These are phyloP conservation scores for Cepaea nemoralis DNA, from an alignment of 1,140 invertebrate genomes.

Conservation along the genomic window DNA sequence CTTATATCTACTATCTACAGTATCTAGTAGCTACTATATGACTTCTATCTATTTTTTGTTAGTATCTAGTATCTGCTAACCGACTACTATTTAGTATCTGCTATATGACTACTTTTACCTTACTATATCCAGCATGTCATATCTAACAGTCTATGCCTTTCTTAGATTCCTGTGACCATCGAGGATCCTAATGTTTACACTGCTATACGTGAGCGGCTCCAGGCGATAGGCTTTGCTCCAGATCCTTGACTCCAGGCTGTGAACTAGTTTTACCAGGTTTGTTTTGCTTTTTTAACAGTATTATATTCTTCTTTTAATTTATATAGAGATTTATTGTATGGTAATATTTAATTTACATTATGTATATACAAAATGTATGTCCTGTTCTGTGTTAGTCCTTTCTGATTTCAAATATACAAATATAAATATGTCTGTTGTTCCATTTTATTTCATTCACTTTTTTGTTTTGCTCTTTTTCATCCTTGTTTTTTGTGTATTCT, in stretches of 20 bases:
- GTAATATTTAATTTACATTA: too few species aligned
- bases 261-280: not conserved
- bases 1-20: not conserved
- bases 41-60: not conserved
- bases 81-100: not conserved
- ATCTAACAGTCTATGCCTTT: slow-evolving; percentile 43
- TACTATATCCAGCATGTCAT: not conserved
- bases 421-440: too few species aligned
- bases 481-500: too few species aligned
- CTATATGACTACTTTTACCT: too few species aligned
- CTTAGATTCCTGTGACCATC: slow-evolving; percentile 86
- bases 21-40: not conserved
- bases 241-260: not conserved
- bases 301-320: too few species aligned
- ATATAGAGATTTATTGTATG: too few species aligned
- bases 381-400: too few species aligned
- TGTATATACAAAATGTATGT: too few species aligned
- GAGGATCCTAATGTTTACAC: slow-evolving; percentile 87
- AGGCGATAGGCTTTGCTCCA: not conserved
- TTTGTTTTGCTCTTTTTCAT: too few species aligned
- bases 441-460: too few species aligned
- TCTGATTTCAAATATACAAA: too few species aligned
- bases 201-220: not conserved
- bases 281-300: too few species aligned
- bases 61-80: not conserved